Evolutionary conservation across 2,797 vertebrate species (phyloP), one percentile per base, ranked within the genome.

Genomic region (Leuciscus waleckii): DNA sequence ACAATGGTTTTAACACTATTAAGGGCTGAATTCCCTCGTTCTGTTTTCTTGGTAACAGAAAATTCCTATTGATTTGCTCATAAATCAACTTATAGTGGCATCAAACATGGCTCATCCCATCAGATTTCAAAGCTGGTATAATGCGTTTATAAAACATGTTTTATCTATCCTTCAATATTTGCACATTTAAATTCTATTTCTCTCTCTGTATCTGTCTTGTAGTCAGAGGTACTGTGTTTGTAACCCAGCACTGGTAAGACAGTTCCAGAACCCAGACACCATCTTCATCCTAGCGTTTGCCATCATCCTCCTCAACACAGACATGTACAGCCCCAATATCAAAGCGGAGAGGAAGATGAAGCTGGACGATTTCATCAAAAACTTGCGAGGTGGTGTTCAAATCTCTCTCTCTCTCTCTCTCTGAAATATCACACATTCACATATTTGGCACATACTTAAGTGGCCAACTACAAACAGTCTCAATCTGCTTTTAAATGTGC

Each of bases 211-310:
- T 81, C 71, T 87, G 19, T 75, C 85, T 56, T 87, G 0, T 90
- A 99, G 97, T 93, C 98, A 99, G 90, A 93, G 98, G 67, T 99
- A 99, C 92, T 99, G 98, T 86, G 97, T 99, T 76, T 99, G 98
- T 90, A 99, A 99, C 90, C 97, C 97, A n/a, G 96, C 96, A 37
- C 94, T 99, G 87, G 97, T 99, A 90, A 95, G 97, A 13, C 97
- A 98, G 94, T 99, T 99, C 93, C 97, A 97, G 93, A 99, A 99
- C 82, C 98, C 97, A 0, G 97, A 98, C 91, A 98, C 97, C 89
- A 98, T 99, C 95, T 99, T 99, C 93, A 99, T 99, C 92, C 93
- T 99, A 93, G 98, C 98, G 79, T 98, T 99, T 71, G 98, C 98
- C 92, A 97, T 99, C 94, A 98, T 99, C 92, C 97, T 99, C 73